Evolutionary conservation across 2,113 vertebrate genomes (phyloP).

Genomic region (Nesogale talazaci): DNA sequence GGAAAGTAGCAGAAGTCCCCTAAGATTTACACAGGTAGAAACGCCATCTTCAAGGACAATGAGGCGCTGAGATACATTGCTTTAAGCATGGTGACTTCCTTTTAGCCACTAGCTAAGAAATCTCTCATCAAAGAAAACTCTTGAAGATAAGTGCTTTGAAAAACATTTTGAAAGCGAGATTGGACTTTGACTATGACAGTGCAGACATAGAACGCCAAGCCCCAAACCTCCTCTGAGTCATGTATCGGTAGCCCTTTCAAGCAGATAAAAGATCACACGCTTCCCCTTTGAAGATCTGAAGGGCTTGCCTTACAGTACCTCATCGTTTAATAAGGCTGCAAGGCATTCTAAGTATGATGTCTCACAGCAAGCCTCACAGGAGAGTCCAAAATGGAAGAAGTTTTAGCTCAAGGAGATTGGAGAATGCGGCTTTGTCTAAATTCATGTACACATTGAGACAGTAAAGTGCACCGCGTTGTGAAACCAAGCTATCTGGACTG

Average conservation of each 20-base stretch:
- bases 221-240: neutral
- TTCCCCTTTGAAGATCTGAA: neutral
- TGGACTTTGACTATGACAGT: neutral
- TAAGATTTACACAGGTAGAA: neutral
- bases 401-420: neutral
- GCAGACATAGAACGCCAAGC: neutral
- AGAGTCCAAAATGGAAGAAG: neutral
- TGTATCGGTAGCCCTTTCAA: neutral
- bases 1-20: neutral
- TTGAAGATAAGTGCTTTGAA: neutral
- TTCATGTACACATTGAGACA: neutral
- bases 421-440: neutral
- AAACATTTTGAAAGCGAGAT: neutral
- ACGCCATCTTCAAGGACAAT: neutral
- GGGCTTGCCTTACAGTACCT: neutral
- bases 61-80: too few species aligned
- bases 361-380: neutral
- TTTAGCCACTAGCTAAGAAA: conserved; percentile 8
- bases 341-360: neutral
- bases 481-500: neutral
- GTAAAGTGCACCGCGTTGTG: neutral
- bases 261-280: neutral
- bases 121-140: neutral
- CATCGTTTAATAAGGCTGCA: neutral
- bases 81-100: neutral